Evolutionary conservation across 2,797 vertebrate species (phyloP).

Genomic region (Alca torda): DNA sequence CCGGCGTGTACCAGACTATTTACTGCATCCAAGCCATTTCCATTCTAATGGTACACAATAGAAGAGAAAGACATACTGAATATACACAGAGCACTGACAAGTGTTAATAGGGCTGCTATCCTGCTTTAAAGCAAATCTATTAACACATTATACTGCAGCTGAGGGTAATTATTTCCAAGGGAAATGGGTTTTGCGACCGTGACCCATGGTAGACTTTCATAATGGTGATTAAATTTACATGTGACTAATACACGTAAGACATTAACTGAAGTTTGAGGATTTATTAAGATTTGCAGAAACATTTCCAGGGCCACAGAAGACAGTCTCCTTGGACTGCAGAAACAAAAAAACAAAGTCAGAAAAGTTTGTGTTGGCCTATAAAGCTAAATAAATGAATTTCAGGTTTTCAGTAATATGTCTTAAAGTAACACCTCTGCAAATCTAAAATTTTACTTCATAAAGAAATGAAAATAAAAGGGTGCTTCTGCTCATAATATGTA

Average conservation of each 20-base stretch:
- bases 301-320: background rate
- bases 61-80: conserved; percentile 33
- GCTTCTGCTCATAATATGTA: background rate
- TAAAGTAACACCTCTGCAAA: background rate
- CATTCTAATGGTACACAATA: background rate
- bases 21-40: background rate
- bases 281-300: conserved; percentile 37
- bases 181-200: conserved; percentile 40
- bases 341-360: background rate
- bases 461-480: background rate
- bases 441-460: background rate
- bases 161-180: conserved; percentile 66
- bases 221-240: conserved; percentile 49
- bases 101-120: conserved; percentile 48
- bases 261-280: conserved; percentile 40
- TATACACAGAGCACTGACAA: conserved; percentile 20
- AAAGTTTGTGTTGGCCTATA: background rate
- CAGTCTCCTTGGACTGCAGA: background rate
- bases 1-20: background rate
- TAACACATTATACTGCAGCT: conserved; percentile 48
- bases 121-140: conserved; percentile 58
- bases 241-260: conserved; percentile 45
- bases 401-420: background rate
- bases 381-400: background rate
- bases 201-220: conserved; percentile 31